Percentiles rank a stretch among this genome's conserved stretches.
Evolutionary conservation across 2,797 vertebrate species (phyloP).

Genomic region (Lacerta bilineata): DNA sequence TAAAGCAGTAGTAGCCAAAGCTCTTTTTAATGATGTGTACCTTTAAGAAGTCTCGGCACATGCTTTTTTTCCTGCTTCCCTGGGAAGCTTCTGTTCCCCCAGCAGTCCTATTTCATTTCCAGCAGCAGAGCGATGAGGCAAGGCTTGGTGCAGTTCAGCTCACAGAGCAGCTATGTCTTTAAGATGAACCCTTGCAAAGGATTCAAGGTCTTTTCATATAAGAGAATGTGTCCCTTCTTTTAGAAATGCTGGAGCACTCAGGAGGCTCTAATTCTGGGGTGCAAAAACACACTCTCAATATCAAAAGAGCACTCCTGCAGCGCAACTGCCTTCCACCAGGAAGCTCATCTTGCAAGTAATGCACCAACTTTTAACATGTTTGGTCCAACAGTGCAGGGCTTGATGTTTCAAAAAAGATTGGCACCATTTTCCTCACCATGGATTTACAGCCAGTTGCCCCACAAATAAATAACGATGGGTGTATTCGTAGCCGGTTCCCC

Average conservation of each 20-base stretch:
- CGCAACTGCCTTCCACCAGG: background rate
- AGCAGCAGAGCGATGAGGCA: background rate
- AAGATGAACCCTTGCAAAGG: background rate
- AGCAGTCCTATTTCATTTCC: slow-evolving; percentile 18
- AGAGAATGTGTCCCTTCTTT: background rate
- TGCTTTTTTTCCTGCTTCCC: background rate
- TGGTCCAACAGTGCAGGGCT: background rate
- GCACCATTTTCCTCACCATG: too few species aligned
- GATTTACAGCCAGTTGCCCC: too few species aligned
- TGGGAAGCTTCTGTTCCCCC: background rate
- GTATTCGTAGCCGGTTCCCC: background rate
- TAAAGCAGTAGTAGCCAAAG: slow-evolving; percentile 39
- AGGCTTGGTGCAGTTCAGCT: background rate
- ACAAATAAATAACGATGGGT: background rate
- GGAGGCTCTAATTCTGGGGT: background rate
- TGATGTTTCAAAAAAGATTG: too few species aligned
- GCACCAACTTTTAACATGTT: background rate
- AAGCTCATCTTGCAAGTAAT: too few species aligned
- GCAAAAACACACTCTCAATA: background rate
- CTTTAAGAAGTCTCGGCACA: slow-evolving; percentile 27
- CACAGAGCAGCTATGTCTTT: background rate
- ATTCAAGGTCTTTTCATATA: background rate
- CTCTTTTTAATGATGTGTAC: slow-evolving; percentile 38
- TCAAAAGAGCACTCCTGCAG: background rate
- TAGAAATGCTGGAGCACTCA: background rate